Conservation (phyloP, 2,797 vertebrate species). For the Centropyge bicolor region DNA sequence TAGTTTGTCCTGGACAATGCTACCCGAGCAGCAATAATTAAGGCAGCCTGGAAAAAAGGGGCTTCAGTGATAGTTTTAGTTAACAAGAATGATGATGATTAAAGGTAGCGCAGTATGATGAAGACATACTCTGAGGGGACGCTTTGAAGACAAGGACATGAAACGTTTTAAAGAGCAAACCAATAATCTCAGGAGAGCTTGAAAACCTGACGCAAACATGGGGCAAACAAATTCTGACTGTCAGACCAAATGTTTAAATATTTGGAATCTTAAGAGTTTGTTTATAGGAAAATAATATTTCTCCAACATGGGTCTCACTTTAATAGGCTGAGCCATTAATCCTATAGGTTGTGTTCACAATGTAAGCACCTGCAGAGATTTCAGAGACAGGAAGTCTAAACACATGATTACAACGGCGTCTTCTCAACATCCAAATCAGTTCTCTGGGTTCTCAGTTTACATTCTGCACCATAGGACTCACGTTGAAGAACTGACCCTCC, state of each 20-base stretch:
- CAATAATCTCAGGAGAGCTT: background rate
- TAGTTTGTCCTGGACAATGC: slow-evolving; percentile 66
- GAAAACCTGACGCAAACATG: background rate
- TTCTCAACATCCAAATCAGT: background rate
- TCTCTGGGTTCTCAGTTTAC: background rate
- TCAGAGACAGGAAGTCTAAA: slow-evolving; percentile 14
- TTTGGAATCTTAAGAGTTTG: background rate
- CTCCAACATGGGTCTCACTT: background rate
- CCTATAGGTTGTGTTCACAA: slow-evolving; percentile 12
- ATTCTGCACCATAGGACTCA: background rate
- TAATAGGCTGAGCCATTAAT: slow-evolving; percentile 20
- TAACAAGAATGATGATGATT: slow-evolving; percentile 44
- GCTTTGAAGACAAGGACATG: slow-evolving; percentile 2
- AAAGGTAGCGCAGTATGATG: slow-evolving; percentile 42
- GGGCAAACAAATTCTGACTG: background rate
- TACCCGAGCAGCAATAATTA: slow-evolving; percentile 66
- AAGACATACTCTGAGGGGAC: background rate
- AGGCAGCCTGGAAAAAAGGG: slow-evolving; percentile 49
- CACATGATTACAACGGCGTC: background rate
- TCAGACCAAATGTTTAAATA: slow-evolving; percentile 7
- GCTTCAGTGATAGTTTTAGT: slow-evolving; percentile 33
- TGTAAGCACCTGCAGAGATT: slow-evolving; percentile 20
- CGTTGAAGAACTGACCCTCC: background rate
- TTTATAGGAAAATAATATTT: background rate
- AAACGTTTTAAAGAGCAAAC: slow-evolving; percentile 2